Evolutionary conservation across 1,140 invertebrate genomes (phyloP), one percentile per base, ranked within the genome.

Genomic region (Campoletis sonorensis): DNA sequence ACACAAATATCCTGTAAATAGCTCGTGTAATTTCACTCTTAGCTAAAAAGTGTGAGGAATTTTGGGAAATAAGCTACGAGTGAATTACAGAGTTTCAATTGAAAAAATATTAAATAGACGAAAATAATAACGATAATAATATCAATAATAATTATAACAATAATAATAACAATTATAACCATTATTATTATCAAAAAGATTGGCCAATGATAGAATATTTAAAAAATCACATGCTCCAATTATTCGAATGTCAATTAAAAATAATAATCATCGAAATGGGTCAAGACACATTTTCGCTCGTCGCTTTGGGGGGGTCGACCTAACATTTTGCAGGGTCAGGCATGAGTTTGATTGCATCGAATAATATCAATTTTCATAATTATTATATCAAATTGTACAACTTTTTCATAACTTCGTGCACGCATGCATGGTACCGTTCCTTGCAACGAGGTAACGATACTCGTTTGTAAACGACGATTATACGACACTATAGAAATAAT

Each of bases 141-240:
- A 37, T 37, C n/a, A 75, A 64, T n/a, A n/a, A n/a, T n/a, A n/a
- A n/a, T n/a, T n/a, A n/a, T n/a, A n/a, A n/a, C n/a, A n/a, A n/a
- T n/a, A 64, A 64, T 13, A 64, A 64, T 37, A 37, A 37, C 37
- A 10, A 37, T 37, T 4, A 37, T 37, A 37, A 37, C 10, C 4
- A 37, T 10, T 10, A 23, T 64, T 26, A 4, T n/a, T n/a, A n/a
- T n/a, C n/a, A n/a, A 26, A 64, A 21, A 26, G 30, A 21, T 75
- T n/a, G 4, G 3, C 10, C 5, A 21, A 75, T 27, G 3, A 30
- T 3, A 45, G 26, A 8, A 23, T 81, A 81, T 37, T 10, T 79
- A 81, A 71, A 78, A 67, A 70, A 33, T 33, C 51, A 27, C 82
- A 84, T 84, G 84, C 83, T 23, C 26, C n/a, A 33, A 4, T 33